Evolutionary conservation across 1,140 invertebrate genomes (phyloP).

Genomic region (Nasonia vitripennis): DNA sequence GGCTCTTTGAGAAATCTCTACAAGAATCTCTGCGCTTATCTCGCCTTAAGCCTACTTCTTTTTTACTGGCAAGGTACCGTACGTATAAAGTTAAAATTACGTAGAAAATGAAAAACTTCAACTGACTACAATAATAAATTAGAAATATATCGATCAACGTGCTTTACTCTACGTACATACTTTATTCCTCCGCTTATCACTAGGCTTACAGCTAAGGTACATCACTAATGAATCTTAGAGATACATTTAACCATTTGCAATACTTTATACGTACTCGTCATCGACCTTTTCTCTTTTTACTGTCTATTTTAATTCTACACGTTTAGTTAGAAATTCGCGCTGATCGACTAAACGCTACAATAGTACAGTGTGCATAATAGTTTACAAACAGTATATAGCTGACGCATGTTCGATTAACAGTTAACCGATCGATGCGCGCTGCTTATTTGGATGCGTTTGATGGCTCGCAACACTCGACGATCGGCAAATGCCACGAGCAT

Average conservation of each 20-base stretch:
- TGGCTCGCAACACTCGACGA: neutral
- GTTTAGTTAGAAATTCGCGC: neutral
- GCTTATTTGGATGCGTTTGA: neutral
- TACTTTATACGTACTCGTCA: constrained; percentile 1
- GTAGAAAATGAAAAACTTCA: constrained; percentile 45
- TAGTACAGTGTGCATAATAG: neutral
- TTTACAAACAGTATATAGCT: constrained; percentile 1
- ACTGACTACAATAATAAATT: constrained; percentile 60
- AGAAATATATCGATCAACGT: constrained; percentile 45
- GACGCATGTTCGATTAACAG: neutral
- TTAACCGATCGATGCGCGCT: neutral
- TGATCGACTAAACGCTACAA: neutral
- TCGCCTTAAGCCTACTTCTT: constrained; percentile 50
- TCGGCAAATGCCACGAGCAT: constrained; percentile 8
- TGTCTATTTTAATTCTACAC: neutral
- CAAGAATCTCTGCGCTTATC: constrained; percentile 17
- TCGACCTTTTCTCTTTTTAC: neutral
- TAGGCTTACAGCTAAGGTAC: neutral
- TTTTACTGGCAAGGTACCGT: constrained; percentile 64
- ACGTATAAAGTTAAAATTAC: constrained; percentile 49
- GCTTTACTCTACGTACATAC: neutral
- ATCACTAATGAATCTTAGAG: constrained; percentile 7
- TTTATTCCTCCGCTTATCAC: neutral
- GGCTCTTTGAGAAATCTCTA: constrained; percentile 45
- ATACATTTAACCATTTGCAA: neutral